Base-by-base conservation (phyloP, 92 coral and sea anemone species). In the Parazoanthus atlanticus region DNA sequence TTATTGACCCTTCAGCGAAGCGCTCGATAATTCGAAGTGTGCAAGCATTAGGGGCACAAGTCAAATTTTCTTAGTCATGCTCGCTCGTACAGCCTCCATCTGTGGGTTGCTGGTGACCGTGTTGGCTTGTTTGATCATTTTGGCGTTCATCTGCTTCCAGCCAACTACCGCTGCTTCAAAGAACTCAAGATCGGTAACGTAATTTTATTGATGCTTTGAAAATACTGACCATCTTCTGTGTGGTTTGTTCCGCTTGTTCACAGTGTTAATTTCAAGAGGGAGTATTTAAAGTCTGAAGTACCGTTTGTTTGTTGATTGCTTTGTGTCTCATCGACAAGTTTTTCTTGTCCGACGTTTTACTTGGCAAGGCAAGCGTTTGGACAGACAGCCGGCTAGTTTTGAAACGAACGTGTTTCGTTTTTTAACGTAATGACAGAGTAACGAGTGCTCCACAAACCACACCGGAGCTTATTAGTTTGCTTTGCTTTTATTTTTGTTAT, bases 111-210 rank as follows among this genome's bases (percentile, higher is more conserved):
- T 84, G 3, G 74, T 70, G 17, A 70, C 61, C 26, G 38, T 71
- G 29, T 29, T 84, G 19, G 87, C 54, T 70, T 69, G 87, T 47
- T 46, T 69, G 1, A 66, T 70, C 54, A 70, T 84, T 71, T 84
- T 43, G 74, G 26, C 78, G 16, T 28, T 70, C 5, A 7, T 84
- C 21, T 69, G 87, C 87, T 46, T 84, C 87, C 87, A 84, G 34
- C 40, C 78, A 0, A 28, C 87, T 17, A 84, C 87, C 28, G 78
- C 87, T 6, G 78, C 74, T 28, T 69, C 87, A 15, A 84, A 70
- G 64, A 46, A 73, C 26, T 69, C 75, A 16, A 70, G 87, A 70
- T 43, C 78, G 87, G 87, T 84, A 84, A 43, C 7, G 87, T 84
- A 26, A 30, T 30, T 80, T 0, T 71, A 71, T 9, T 30, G 5